These are phyloP conservation scores for Exephanes ischioxanthus DNA, from an alignment of 2,888 invertebrate genomes.

Conservation along the genomic window DNA sequence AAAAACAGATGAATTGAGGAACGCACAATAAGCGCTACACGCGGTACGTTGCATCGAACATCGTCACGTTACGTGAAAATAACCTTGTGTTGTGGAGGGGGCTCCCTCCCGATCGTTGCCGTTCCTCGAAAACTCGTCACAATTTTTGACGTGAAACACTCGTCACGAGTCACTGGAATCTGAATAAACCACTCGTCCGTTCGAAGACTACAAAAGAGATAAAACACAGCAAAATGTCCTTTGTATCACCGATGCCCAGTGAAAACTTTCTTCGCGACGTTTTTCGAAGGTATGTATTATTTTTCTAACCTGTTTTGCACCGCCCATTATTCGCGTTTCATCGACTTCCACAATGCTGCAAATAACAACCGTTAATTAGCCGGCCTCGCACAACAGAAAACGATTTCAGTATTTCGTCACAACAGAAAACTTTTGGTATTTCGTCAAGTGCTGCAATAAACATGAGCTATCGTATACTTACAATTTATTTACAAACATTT, in stretches of 20 bases:
- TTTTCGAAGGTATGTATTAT: slow-evolving; percentile 89
- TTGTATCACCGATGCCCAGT: slow-evolving; percentile 90
- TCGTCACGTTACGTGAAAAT: slow-evolving; percentile 10
- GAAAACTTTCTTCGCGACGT: slow-evolving; percentile 93
- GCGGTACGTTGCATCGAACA: slow-evolving; percentile 9
- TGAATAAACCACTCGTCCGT: neutral
- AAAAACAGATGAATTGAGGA: neutral
- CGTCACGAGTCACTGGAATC: slow-evolving; percentile 14
- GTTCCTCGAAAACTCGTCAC: slow-evolving; percentile 27
- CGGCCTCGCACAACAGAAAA: neutral
- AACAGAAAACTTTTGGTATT: neutral
- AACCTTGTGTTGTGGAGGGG: slow-evolving; percentile 8
- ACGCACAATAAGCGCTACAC: slow-evolving; percentile 8
- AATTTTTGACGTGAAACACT: slow-evolving; percentile 35
- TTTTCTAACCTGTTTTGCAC: neutral
- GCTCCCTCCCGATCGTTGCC: neutral
- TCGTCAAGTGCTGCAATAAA: neutral
- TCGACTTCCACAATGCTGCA: neutral
- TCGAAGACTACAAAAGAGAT: neutral
- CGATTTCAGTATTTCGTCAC: neutral
- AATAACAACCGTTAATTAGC: neutral
- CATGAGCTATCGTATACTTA: neutral
- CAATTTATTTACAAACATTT: neutral
- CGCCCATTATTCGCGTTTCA: neutral
- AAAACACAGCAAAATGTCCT: slow-evolving; percentile 80